phyloP scores from a whole-genome alignment of 2,113 vertebrate species.

The Leuciscus idus region DNA sequence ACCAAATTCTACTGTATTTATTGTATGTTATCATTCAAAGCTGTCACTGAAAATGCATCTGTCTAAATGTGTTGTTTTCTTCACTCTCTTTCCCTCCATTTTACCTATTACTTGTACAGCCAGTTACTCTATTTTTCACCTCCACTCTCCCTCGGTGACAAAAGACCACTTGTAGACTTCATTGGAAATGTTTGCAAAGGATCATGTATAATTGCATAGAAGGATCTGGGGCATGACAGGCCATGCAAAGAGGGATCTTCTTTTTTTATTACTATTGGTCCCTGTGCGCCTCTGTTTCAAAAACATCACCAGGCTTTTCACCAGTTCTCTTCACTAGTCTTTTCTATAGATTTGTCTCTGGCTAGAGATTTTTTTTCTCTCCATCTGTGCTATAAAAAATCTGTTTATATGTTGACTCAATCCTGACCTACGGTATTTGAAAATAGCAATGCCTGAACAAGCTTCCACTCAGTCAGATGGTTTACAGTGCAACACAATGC shows the following conservation, averaged over 20 bases:
- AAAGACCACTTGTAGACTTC: conserved; percentile 13
- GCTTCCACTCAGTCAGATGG: conserved; percentile 4
- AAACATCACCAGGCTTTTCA: conserved; percentile 40
- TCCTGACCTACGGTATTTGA: conserved; percentile 50
- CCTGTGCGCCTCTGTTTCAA: conserved; percentile 59
- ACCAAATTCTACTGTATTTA: neutral
- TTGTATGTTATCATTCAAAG: neutral
- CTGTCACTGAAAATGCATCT: conserved; percentile 22
- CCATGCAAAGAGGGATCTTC: conserved; percentile 43
- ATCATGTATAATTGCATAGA: conserved; percentile 6
- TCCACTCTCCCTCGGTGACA: neutral
- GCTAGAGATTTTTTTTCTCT: conserved; percentile 56
- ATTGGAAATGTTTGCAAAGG: conserved; percentile 17
- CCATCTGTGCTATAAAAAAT: conserved; percentile 26
- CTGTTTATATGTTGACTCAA: conserved; percentile 34
- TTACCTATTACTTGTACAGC: neutral
- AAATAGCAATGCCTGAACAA: conserved; percentile 34
- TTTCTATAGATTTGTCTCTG: conserved; percentile 71
- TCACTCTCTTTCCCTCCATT: conserved; percentile 6
- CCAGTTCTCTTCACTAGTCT: conserved; percentile 39
- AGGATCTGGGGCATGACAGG: conserved; percentile 55
- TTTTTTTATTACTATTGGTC: conserved; percentile 67
- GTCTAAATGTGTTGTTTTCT: conserved; percentile 35
- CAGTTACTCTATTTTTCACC: neutral
- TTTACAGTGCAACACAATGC: conserved; percentile 25